phyloP scores from a whole-genome alignment of 2,888 invertebrate genomes.

The Andrena bicolor region DNA sequence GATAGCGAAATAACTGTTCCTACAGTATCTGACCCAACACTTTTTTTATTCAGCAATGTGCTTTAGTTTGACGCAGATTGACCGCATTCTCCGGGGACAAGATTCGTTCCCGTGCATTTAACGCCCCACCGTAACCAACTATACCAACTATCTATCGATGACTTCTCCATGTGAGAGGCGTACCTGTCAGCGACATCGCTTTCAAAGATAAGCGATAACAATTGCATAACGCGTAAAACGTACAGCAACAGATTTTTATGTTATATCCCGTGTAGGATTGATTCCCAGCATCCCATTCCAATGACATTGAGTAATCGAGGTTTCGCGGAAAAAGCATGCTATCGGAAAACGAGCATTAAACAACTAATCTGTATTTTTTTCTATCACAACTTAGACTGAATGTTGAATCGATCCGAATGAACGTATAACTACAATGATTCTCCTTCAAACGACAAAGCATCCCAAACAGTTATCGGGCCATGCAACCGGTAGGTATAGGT shows the following conservation, averaged over 20 bases:
- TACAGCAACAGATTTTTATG: not conserved
- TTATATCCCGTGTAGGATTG: not conserved
- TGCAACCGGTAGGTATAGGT: not conserved
- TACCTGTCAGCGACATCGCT: constrained; percentile 25
- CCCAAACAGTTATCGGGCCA: not conserved
- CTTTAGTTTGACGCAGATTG: not conserved
- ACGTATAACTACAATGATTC: not conserved
- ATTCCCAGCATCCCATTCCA: too few species aligned
- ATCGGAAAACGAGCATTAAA: not conserved
- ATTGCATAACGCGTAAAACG: not conserved
- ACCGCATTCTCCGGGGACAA: constrained; percentile 16
- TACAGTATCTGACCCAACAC: not conserved
- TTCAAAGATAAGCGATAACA: constrained; percentile 16
- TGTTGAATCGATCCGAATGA: too few species aligned
- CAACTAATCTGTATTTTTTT: too few species aligned
- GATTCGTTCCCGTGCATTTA: not conserved
- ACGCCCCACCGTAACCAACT: constrained; percentile 15
- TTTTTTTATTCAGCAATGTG: constrained; percentile 1
- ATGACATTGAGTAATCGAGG: not conserved
- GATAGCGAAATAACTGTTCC: constrained; percentile 1
- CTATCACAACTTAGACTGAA: too few species aligned
- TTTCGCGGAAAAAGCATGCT: not conserved
- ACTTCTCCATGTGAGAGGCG: constrained; percentile 56
- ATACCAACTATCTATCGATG: constrained; percentile 1
- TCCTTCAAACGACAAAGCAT: not conserved